Base-by-base conservation (phyloP, 2,888 invertebrate genomes). In the Halocaridina rubra region DNA sequence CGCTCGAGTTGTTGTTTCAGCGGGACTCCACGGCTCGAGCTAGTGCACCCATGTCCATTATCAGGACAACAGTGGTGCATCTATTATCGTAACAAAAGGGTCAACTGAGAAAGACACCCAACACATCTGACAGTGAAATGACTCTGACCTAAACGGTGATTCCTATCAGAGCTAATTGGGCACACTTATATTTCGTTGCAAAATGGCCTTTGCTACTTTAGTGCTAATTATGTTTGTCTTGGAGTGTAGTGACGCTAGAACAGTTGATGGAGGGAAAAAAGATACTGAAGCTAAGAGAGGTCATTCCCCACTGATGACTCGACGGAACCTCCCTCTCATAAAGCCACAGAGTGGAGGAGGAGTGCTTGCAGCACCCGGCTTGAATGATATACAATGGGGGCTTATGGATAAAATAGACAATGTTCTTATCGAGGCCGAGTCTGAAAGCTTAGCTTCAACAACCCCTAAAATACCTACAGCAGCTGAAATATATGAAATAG, bases 371-470 rank as follows among this genome's bases (percentile, higher is more conserved):
- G 2, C 53, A 19, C 22, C 46, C 8, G 64, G 74, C 10, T 72
- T 84, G 5, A 84, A 84, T 19, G 84, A 79, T 24, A 79, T 84
- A 10, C 84, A 74, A 10, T 39, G 61, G 3, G 74, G 74, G 1
- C 32, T 74, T 2, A 64, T 67, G 57, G 84, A 79, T 5, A 84
- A 84, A 72, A 75, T n/a, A 16, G 67, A 19, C 19, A 24, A n/a
- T n/a, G 53, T 22, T 2, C 64, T n/a, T 4, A 16, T 53, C 22
- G 1, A 7, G n/a, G 16, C 27, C 1, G 61, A 59, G 8, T 67
- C 13, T 10, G 69, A 3, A 19, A 33, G 29, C 19, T n/a, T 16
- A 4, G 1, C 32, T 4, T 27, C 61, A n/a, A 3, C 59, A 19
- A 13, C 71, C 27, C 30, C 32, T 24, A 53, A 39, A 3, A n/a